Base-by-base conservation (phyloP, 2,113 vertebrate genomes). In the Poeciliopsis turrubarensis region DNA sequence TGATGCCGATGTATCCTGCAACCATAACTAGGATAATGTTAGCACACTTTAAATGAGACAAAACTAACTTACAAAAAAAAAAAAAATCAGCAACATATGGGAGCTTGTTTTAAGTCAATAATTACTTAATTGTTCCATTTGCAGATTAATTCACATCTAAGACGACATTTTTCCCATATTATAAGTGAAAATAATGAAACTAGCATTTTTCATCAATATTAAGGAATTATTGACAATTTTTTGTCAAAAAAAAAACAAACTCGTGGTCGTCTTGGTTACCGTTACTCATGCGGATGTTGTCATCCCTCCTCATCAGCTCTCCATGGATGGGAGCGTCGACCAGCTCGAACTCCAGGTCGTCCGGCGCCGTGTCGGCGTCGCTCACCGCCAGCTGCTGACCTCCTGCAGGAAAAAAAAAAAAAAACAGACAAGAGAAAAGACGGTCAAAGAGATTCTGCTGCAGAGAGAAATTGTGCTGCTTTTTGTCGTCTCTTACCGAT, bases 271-370 rank as follows among this genome's bases (percentile, higher is more conserved):
- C 0, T 39, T 34, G n/a, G 31, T 87, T 92, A 98, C 98, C 97
- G 65, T 92, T 89, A 61, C 68, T 81, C 96, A 99, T 89, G 70
- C 44, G 91, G 11, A 80, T 88, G 63, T 91, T 91, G 19, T 87
- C 34, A 0, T 92, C 89, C 8, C 89, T 87, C 86, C 92, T 97
- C 0, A 96, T 77, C 51, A 99, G 91, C 0, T 89, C 32, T 11
- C 98, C 98, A 0, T 96, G 95, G 22, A 13, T 70, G 0, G 98
- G 98, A 47, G 95, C 92, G n/a, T 95, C 95, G 70, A 94, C 94
- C 81, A 99, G 92, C 92, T 98, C 96, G 70, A 99, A 99, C 91
- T 95, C 94, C 82, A 99, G 93, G 6, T 96, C 96, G 64, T 97
- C 95, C 0, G 96, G 94, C 39, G 92, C 79, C 3, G 95, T 96